Percentiles rank a stretch among this genome's conserved stretches.
Conservation (phyloP, 2,888 invertebrate genomes). For the Agelastica alni region DNA sequence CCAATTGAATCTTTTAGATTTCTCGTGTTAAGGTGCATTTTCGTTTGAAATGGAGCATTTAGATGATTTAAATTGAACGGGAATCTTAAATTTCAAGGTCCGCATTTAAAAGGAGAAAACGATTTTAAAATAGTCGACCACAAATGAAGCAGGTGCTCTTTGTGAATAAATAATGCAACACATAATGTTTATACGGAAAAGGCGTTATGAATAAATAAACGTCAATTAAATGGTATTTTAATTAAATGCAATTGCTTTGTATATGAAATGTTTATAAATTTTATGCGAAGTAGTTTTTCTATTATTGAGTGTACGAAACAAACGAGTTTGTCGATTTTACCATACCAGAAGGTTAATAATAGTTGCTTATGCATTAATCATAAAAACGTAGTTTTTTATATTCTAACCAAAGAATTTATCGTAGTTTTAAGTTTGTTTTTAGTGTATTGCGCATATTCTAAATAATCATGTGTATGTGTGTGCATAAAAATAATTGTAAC, state of each 20-base stretch:
- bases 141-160: conserved; percentile 20
- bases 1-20: background rate
- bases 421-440: no score
- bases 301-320: no score
- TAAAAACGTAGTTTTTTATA: no score
- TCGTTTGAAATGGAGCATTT: background rate
- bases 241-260: background rate
- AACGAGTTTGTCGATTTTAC: no score
- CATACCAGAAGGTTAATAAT: no score
- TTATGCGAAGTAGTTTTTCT: no score
- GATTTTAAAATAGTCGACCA: conserved; percentile 19
- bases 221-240: background rate
- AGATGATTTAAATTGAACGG: conserved; percentile 9
- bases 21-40: background rate
- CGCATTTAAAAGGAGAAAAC: conserved; percentile 11
- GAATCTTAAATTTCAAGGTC: conserved; percentile 25
- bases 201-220: background rate
- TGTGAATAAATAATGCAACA: background rate
- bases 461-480: no score
- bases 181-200: background rate
- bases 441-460: no score
- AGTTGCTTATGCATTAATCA: no score
- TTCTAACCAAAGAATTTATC: no score
- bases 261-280: no score
- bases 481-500: no score